Percentiles rank a stretch among this genome's conserved stretches.
phyloP scores from a whole-genome alignment of 2,797 vertebrate species.

The Esox masquinongy region DNA sequence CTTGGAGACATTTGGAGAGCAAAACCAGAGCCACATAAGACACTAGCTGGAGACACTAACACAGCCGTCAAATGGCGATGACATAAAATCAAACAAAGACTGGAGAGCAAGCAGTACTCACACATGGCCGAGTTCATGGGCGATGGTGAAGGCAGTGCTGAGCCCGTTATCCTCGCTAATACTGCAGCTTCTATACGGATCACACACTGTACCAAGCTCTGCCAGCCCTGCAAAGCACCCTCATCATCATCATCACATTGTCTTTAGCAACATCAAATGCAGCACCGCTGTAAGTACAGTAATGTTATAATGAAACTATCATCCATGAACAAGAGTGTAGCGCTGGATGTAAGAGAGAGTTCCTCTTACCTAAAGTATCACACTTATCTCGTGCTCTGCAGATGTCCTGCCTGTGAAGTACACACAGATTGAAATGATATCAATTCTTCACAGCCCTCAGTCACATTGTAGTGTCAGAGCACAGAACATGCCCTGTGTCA shows the following conservation, averaged over 20 bases:
- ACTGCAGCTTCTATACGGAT: conserved; percentile 96
- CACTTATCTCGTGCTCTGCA: conserved; percentile 97
- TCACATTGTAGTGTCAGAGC: background rate
- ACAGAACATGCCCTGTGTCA: background rate
- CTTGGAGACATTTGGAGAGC: background rate
- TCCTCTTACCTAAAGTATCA: conserved; percentile 90
- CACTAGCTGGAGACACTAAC: background rate
- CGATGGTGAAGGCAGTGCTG: conserved; percentile 97
- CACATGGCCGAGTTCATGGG: conserved; percentile 98
- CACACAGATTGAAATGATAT: conserved; percentile 23
- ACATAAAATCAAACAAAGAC: conserved; percentile 11
- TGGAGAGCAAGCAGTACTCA: conserved; percentile 73
- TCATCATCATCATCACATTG: conserved; percentile 3
- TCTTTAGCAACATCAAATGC: background rate
- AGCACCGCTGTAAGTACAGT: background rate
- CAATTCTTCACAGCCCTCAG: background rate
- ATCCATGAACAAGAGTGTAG: background rate
- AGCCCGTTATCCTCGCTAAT: conserved; percentile 97
- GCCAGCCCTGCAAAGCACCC: conserved; percentile 82
- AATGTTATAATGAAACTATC: background rate
- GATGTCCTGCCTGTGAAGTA: conserved; percentile 89
- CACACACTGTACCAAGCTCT: conserved; percentile 96
- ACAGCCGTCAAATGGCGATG: background rate
- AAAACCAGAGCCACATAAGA: background rate
- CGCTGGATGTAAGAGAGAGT: background rate